phyloP scores from a whole-genome alignment of 2,797 vertebrate species.

The Myotis findleyi region DNA sequence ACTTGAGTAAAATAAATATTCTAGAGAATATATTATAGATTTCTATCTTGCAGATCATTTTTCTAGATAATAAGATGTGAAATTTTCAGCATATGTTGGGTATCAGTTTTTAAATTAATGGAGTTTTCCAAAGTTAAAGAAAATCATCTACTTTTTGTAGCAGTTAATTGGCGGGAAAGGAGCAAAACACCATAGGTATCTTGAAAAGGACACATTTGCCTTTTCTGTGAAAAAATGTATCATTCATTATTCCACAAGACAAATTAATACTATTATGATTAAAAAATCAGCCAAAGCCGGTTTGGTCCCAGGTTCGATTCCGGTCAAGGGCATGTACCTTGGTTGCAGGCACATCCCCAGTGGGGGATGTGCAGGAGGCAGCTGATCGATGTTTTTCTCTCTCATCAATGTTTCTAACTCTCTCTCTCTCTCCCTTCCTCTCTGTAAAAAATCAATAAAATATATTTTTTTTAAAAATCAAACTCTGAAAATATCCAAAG shows the following conservation, averaged over 20 bases:
- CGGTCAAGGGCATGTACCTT: no score
- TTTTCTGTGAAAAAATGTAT: conserved; percentile 17
- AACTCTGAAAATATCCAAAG: neutral
- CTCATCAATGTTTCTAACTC: no score
- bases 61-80: conserved; percentile 10
- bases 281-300: neutral
- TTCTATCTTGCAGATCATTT: neutral
- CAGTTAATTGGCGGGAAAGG: neutral
- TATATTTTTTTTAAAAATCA: neutral
- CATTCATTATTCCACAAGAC: conserved; percentile 1
- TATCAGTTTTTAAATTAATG: conserved; percentile 30
- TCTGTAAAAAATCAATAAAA: no score
- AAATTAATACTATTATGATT: conserved; percentile 15
- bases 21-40: neutral
- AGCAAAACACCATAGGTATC: neutral
- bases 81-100: neutral
- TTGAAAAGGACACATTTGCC: neutral
- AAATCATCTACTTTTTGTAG: neutral
- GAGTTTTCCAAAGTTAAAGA: conserved; percentile 40
- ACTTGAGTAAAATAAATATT: conserved; percentile 44
- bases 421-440: no score
- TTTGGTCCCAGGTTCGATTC: no score
- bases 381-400: no score
- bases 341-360: no score
- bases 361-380: no score